A percentile compares a stretch with the other conserved stretches of the same genome.
phyloP scores from a whole-genome alignment of 2,113 vertebrate genomes.

The Lates calcarifer region DNA sequence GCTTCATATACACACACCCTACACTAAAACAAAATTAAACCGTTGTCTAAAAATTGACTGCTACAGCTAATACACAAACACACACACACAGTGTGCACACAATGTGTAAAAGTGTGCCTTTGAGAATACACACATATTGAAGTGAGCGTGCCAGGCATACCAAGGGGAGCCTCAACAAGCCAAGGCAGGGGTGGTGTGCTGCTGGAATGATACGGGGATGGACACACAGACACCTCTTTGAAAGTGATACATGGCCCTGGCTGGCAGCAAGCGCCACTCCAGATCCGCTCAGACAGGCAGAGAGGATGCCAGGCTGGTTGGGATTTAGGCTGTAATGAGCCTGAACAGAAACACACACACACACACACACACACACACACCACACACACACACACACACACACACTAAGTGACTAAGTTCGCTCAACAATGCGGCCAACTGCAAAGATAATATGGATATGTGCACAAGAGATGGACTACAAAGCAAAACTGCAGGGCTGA shows the following conservation, averaged over 20 bases:
- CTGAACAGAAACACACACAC: slow-evolving; percentile 13
- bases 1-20: slow-evolving; percentile 14
- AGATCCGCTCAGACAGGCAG: slow-evolving; percentile 79
- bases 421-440: slow-evolving; percentile 72
- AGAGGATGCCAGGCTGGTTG: slow-evolving; percentile 74
- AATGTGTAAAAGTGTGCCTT: slow-evolving; percentile 43
- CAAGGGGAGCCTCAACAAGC: slow-evolving; percentile 75
- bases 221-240: slow-evolving; percentile 81
- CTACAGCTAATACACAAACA: background rate
- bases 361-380: slow-evolving; percentile 20
- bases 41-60: slow-evolving; percentile 33
- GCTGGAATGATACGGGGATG: slow-evolving; percentile 69
- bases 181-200: slow-evolving; percentile 49
- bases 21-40: slow-evolving; percentile 24
- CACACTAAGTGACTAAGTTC: slow-evolving; percentile 29
- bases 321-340: slow-evolving; percentile 76
- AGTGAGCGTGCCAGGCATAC: slow-evolving; percentile 76
- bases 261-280: slow-evolving; percentile 80
- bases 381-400: slow-evolving; percentile 25
- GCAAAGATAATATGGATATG: slow-evolving; percentile 61
- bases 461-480: slow-evolving; percentile 61
- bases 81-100: slow-evolving; percentile 1
- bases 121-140: slow-evolving; percentile 63
- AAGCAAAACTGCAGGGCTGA: slow-evolving; percentile 53
- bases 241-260: slow-evolving; percentile 82